Evolutionary conservation across 1,140 invertebrate species (phyloP), one percentile per base, ranked within the genome.

Genomic region (Sweltsa coloradensis): DNA sequence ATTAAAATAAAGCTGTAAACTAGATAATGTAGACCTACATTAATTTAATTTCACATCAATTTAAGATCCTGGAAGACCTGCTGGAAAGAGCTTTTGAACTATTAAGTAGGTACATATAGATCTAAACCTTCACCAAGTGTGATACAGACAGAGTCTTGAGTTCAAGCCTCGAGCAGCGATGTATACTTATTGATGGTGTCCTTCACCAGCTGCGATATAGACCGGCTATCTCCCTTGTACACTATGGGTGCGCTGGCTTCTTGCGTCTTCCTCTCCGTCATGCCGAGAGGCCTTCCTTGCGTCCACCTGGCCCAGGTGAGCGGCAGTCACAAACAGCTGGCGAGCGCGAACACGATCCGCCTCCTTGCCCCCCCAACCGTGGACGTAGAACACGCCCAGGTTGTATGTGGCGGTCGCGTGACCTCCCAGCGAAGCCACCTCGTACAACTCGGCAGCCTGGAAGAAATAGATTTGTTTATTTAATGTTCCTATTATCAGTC

Each of bases 351-450:
- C 56, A 13, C 55, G 49, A 51, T 76, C 66, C 7, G 59, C 51
- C 9, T 59, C 42, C 1, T 78, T 57, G 0, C 71, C 75, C 22
- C 75, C 77, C 51, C 66, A 64, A 2, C 76, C 77, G 59, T 78
- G 75, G 6, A 72, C 76, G 60, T 78, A 66, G 53, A 73, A 80
- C 34, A 80, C 68, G 7, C 72, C 76, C 25, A 79, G 61, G 53
- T 80, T 80, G 57, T 78, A 80, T 46, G 74, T 66, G 1, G 76
- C 76, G 51, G 68, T 69, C 3, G 74, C 63, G 57, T 80, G 76
- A 22, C 73, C 70, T 39, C 62, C 55, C 14, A 69, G 57, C n/a
- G 75, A 71, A 22, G 76, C 76, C 44, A 64, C 62, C 45, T 64
- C 60, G 54, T 79, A 80, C 50, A 72, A 63, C 48, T 75, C 67